These are phyloP conservation scores for Cosmia pyralina DNA, from an alignment of 2,888 invertebrate genomes.

Conservation along the genomic window DNA sequence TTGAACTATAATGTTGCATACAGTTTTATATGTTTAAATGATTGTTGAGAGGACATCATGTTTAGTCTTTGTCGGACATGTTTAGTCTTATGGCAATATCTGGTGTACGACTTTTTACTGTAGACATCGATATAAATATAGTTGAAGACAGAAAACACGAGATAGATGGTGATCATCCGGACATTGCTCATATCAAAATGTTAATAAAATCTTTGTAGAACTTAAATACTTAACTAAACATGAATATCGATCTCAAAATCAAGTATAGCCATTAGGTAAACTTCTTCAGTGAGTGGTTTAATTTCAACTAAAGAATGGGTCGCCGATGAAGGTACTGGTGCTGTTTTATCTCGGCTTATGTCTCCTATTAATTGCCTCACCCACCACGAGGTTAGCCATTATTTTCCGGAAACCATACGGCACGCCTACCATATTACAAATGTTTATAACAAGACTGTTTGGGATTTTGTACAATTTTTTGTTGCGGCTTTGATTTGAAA, in stretches of 20 bases:
- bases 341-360: not conserved
- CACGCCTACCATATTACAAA: constrained; percentile 10
- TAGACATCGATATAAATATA: not conserved
- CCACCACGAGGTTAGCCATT: constrained; percentile 13
- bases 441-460: not conserved
- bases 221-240: not conserved
- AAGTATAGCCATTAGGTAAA: not conserved
- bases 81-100: not conserved
- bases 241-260: not conserved
- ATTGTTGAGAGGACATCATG: not conserved
- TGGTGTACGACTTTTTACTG: not conserved
- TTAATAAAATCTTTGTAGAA: not conserved
- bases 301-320: not conserved
- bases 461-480: not conserved
- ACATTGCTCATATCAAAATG: not conserved
- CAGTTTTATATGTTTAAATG: not conserved
- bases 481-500: too few species aligned
- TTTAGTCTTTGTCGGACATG: not conserved
- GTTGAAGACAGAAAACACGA: not conserved
- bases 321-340: not conserved
- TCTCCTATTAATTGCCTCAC: constrained; percentile 10
- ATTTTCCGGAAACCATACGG: constrained; percentile 29
- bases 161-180: not conserved
- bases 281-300: not conserved
- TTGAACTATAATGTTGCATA: constrained; percentile 16